These are phyloP conservation scores for Morpho helenor DNA, from an alignment of 2,888 invertebrate genomes.

Conservation along the genomic window DNA sequence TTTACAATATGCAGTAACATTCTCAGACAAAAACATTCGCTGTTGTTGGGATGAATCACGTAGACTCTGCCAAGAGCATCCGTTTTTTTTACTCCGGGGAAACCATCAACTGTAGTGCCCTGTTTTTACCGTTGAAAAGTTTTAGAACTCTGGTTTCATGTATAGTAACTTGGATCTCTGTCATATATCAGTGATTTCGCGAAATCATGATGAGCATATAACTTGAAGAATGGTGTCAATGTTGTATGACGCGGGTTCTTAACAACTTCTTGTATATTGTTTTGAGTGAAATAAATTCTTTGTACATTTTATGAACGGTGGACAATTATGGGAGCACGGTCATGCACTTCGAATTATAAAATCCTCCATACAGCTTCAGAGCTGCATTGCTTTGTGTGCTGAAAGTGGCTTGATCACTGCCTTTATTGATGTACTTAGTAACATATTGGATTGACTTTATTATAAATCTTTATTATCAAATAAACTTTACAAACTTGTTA, in stretches of 20 bases:
- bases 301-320: constrained; percentile 11
- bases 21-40: constrained; percentile 13
- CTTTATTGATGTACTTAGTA: constrained; percentile 29
- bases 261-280: constrained; percentile 4
- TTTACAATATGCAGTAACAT: constrained; percentile 31
- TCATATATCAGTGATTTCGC: constrained; percentile 11
- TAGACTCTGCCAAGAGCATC: constrained; percentile 12
- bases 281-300: constrained; percentile 5
- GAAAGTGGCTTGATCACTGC: constrained; percentile 25
- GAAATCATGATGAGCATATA: neutral
- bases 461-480: too few relatives aligned
- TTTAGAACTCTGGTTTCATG: too few relatives aligned
- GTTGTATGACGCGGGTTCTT: neutral
- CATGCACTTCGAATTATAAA: constrained; percentile 25
- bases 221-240: neutral
- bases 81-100: neutral
- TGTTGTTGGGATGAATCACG: constrained; percentile 13
- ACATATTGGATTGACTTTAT: constrained; percentile 24
- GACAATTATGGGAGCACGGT: constrained; percentile 17
- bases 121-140: neutral
- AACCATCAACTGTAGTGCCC: neutral
- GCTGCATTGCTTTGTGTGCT: constrained; percentile 25
- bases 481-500: too few relatives aligned
- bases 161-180: too few relatives aligned
- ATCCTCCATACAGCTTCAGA: constrained; percentile 23